phyloP scores from a whole-genome alignment of 2,113 vertebrate species.

The Ciconia stormi region DNA sequence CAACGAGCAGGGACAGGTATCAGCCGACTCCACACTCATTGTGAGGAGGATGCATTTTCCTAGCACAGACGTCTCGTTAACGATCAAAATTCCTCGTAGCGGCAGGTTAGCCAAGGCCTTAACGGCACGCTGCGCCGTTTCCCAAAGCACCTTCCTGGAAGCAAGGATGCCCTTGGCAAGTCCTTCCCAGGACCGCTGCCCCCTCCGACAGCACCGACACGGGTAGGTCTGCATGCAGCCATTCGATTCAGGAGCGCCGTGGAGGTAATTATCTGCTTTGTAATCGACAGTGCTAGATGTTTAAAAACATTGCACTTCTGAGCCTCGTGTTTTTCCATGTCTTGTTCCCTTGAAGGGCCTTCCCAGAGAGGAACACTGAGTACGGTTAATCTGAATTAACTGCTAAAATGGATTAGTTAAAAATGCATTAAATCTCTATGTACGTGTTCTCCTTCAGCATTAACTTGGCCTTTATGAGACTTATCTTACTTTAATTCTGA shows the following conservation, averaged over 20 bases:
- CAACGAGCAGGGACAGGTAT: not conserved
- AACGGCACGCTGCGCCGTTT: accelerated
- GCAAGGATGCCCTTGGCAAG: not conserved
- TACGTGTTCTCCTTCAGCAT: not conserved
- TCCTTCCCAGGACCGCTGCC: not conserved
- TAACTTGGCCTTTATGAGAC: conserved; percentile 8
- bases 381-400: conserved; percentile 36
- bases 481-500: conserved; percentile 42
- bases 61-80: not conserved
- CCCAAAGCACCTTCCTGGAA: not conserved
- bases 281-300: accelerated
- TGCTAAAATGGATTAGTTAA: conserved; percentile 44
- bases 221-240: not conserved
- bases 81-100: not conserved
- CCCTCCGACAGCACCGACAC: accelerated
- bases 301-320: not conserved
- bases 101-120: not conserved
- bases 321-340: not conserved
- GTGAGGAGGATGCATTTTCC: not conserved
- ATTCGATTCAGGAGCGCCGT: not conserved
- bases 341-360: not conserved
- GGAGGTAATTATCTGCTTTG: not conserved
- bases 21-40: accelerated
- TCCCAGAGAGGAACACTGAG: not conserved
- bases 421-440: conserved; percentile 25